Conservation (phyloP, 1,140 invertebrate genomes). For the Listronotus oregonensis region DNA sequence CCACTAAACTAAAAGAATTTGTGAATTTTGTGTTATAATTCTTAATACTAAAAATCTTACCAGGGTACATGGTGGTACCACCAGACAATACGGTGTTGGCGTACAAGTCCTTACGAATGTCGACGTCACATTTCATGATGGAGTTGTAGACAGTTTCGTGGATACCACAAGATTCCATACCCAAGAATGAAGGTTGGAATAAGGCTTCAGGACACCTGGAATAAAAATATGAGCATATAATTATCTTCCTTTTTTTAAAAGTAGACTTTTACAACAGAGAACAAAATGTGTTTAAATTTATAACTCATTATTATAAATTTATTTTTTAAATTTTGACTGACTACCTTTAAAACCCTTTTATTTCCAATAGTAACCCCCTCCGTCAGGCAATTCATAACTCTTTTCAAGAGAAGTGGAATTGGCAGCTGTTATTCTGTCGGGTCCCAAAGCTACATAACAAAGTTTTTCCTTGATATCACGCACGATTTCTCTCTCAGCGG, state of each 20-base stretch:
- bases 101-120: slow-evolving; percentile 93
- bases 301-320: not conserved
- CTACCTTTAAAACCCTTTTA: slow-evolving; percentile 93
- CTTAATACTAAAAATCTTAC: too few species aligned
- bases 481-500: slow-evolving; percentile 94
- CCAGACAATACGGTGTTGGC: slow-evolving; percentile 95
- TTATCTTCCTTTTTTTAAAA: too few species aligned
- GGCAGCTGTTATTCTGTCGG: slow-evolving; percentile 94
- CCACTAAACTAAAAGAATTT: too few species aligned
- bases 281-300: too few species aligned
- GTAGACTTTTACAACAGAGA: too few species aligned
- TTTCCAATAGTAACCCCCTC: slow-evolving; percentile 96
- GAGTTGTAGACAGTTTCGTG: slow-evolving; percentile 96
- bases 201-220: slow-evolving; percentile 86
- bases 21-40: too few species aligned
- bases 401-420: slow-evolving; percentile 90
- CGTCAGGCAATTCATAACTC: slow-evolving; percentile 93
- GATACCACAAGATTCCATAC: slow-evolving; percentile 94
- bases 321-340: not conserved
- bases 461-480: slow-evolving; percentile 94
- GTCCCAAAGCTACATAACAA: slow-evolving; percentile 88
- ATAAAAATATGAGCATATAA: not conserved
- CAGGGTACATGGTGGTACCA: slow-evolving; percentile 96
- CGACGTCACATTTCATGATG: slow-evolving; percentile 96
- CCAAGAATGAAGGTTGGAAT: slow-evolving; percentile 94